Percentiles rank a stretch among this genome's conserved stretches.
phyloP scores from a whole-genome alignment of 2,888 invertebrate species.

The Patella caerulea region DNA sequence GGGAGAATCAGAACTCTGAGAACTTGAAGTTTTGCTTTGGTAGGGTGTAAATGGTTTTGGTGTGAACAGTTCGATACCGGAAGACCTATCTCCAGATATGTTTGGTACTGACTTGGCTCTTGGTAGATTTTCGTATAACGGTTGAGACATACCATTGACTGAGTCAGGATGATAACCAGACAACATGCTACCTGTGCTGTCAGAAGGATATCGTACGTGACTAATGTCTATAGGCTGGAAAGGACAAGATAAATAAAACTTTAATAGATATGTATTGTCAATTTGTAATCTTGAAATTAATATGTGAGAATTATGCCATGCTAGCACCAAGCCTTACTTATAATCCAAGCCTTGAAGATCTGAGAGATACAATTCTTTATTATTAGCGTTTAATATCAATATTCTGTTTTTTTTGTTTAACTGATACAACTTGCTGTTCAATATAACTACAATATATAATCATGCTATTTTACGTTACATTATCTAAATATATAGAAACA shows the following conservation, averaged over 20 bases:
- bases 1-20: neutral
- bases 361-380: too few species aligned
- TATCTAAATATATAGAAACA: neutral
- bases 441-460: too few species aligned
- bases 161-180: slow-evolving; percentile 34
- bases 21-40: slow-evolving; percentile 28
- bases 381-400: too few species aligned
- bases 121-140: slow-evolving; percentile 60
- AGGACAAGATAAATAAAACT: neutral
- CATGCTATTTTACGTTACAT: too few species aligned
- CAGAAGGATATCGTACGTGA: slow-evolving; percentile 38
- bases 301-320: too few species aligned
- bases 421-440: too few species aligned
- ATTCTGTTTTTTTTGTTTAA: too few species aligned
- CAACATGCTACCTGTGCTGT: slow-evolving; percentile 18
- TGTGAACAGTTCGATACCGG: slow-evolving; percentile 54
- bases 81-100: slow-evolving; percentile 44
- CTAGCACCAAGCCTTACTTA: too few species aligned
- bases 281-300: too few species aligned
- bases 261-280: too few species aligned
- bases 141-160: slow-evolving; percentile 39
- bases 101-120: slow-evolving; percentile 38
- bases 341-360: too few species aligned
- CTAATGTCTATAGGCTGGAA: slow-evolving; percentile 36
- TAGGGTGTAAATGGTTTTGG: slow-evolving; percentile 61